Evolutionary conservation across 2,888 invertebrate genomes (phyloP).

Genomic region (Tanaodytes sp.): DNA sequence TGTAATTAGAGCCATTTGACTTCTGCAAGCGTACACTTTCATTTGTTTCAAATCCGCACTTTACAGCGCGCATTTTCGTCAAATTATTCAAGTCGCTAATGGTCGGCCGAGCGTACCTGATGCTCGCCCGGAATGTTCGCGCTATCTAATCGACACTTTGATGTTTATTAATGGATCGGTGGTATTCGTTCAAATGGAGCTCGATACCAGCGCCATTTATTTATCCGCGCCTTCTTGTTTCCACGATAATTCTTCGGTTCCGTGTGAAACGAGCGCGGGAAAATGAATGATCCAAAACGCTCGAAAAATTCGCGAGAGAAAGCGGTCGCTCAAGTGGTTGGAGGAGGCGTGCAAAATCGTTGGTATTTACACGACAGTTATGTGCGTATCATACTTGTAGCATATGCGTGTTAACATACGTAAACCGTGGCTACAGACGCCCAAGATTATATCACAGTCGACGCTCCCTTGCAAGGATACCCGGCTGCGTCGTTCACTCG

Average conservation of each 20-base stretch:
- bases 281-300: slow-evolving; percentile 20
- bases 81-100: slow-evolving; percentile 22
- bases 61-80: slow-evolving; percentile 9
- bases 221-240: too few species aligned
- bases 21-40: slow-evolving; percentile 6
- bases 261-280: too few species aligned
- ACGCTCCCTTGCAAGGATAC: too few species aligned
- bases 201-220: slow-evolving; percentile 35
- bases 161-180: slow-evolving; percentile 22
- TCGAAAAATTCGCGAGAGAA: slow-evolving; percentile 21
- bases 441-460: too few species aligned
- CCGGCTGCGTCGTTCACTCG: too few species aligned
- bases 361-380: too few species aligned
- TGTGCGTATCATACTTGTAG: too few species aligned
- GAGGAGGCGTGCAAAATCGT: too few species aligned
- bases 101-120: slow-evolving; percentile 8
- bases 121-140: neutral
- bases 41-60: neutral
- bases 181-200: slow-evolving; percentile 18
- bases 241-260: too few species aligned
- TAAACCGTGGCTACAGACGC: too few species aligned
- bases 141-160: slow-evolving; percentile 5
- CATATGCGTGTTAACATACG: too few species aligned
- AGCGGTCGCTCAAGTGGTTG: too few species aligned
- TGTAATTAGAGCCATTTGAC: slow-evolving; percentile 45